A percentile compares a stretch with the other conserved stretches of the same genome.
These are phyloP conservation scores for Percina caprodes DNA, from an alignment of 2,113 vertebrate genomes.

Conservation along the genomic window DNA sequence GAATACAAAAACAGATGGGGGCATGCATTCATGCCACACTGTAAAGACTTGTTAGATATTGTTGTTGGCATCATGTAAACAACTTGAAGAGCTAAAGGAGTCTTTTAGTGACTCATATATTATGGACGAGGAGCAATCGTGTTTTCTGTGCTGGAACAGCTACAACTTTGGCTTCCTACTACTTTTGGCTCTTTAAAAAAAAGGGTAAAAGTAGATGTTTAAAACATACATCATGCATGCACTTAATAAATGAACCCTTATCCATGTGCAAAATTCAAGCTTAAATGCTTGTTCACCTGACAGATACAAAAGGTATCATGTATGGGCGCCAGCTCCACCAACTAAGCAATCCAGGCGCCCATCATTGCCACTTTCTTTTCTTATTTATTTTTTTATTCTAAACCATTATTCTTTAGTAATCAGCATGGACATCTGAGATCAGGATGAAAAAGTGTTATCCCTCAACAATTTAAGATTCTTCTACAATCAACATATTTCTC, in stretches of 20 bases:
- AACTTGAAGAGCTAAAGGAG: constrained; percentile 45
- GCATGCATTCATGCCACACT: background rate
- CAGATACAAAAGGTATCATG: background rate
- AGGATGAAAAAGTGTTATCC: background rate
- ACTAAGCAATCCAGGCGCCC: no score
- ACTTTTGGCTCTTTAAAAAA: constrained; percentile 7
- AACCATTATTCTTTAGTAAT: background rate
- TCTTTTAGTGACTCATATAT: constrained; percentile 52
- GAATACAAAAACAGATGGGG: constrained; percentile 16
- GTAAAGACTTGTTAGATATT: constrained; percentile 42
- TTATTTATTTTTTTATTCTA: background rate
- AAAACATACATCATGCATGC: background rate
- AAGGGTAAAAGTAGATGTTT: background rate
- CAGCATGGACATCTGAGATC: background rate
- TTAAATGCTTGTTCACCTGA: background rate
- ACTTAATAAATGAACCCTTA: background rate
- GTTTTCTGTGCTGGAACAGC: constrained; percentile 24
- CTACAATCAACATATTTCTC: background rate
- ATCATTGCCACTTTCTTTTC: no score
- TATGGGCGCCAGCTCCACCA: no score
- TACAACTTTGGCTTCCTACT: constrained; percentile 16
- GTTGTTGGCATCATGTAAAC: constrained; percentile 46
- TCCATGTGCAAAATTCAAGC: background rate
- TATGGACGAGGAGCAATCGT: constrained; percentile 30
- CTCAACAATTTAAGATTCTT: background rate